Conservation (phyloP, 1,140 invertebrate species). For the Drosophila neocordata region DNA sequence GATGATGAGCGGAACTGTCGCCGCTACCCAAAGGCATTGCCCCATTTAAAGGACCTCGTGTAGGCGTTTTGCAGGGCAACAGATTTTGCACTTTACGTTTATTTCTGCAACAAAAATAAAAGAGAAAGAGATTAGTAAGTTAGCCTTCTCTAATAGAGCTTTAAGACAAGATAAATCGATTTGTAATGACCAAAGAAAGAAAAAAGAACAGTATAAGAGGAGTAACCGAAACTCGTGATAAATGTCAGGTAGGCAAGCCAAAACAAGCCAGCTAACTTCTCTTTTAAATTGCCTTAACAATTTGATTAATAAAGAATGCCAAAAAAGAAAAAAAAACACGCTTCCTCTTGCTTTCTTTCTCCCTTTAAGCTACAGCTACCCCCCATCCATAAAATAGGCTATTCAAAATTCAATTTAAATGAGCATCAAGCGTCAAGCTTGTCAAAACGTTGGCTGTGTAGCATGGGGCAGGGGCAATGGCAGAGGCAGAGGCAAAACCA, state of each 20-base stretch:
- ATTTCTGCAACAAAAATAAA: constrained; percentile 84
- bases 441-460: constrained; percentile 46
- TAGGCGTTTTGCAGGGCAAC: constrained; percentile 87
- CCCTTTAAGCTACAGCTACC: no score
- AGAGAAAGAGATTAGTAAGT: constrained; percentile 30
- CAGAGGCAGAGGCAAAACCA: constrained; percentile 18
- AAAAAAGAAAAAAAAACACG: constrained; percentile 19
- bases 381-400: constrained; percentile 34
- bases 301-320: constrained; percentile 69
- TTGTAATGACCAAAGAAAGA: constrained; percentile 69
- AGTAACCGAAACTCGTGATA: constrained; percentile 37
- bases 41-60: constrained; percentile 84
- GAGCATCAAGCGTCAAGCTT: constrained; percentile 55
- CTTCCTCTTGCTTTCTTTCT: neutral
- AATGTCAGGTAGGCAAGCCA: constrained; percentile 64
- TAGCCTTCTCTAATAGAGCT: constrained; percentile 18
- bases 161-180: constrained; percentile 72
- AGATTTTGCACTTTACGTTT: constrained; percentile 89
- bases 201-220: constrained; percentile 3
- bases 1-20: constrained; percentile 45
- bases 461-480: neutral
- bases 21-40: constrained; percentile 71
- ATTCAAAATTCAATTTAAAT: constrained; percentile 77
- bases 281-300: constrained; percentile 43
- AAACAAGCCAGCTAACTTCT: constrained; percentile 21